These are phyloP conservation scores for Pediacus dermestoides DNA, from an alignment of 2,888 invertebrate species.

Conservation along the genomic window DNA sequence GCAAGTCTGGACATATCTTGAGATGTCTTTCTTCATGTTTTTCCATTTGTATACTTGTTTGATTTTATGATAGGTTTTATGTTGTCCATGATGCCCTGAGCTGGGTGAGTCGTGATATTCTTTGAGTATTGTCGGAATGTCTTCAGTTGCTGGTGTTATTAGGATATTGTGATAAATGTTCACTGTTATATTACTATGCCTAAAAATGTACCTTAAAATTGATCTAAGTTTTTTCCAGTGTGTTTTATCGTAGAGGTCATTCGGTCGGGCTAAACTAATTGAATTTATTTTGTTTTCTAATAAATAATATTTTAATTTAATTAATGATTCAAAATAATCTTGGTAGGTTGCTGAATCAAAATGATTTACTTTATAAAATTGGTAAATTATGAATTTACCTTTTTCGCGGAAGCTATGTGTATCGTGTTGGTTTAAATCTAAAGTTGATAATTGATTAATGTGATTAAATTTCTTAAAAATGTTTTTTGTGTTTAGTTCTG, in stretches of 20 bases:
- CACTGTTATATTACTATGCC: background rate
- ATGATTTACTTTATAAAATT: background rate
- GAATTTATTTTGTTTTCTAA: background rate
- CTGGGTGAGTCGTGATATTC: constrained; percentile 5
- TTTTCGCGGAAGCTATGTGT: background rate
- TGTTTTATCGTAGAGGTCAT: constrained; percentile 1
- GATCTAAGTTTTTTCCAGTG: constrained; percentile 4
- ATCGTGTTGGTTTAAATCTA: constrained; percentile 1
- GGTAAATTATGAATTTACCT: background rate
- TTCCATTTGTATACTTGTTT: constrained; percentile 9
- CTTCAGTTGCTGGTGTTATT: constrained; percentile 1
- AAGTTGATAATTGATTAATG: background rate
- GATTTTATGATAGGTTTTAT: constrained; percentile 4
- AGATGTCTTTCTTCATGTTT: constrained; percentile 5
- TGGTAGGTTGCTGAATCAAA: background rate
- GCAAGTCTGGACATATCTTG: constrained; percentile 2
- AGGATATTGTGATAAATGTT: constrained; percentile 5
- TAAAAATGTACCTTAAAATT: constrained; percentile 1
- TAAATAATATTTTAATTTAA: background rate
- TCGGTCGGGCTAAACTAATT: background rate
- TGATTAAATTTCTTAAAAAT: background rate
- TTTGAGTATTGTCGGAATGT: constrained; percentile 8
- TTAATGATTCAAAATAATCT: background rate
- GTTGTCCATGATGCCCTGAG: constrained; percentile 5
- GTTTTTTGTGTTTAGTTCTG: background rate